Conservation (phyloP, 2,888 invertebrate genomes). For the Oscheius onirici region DNA sequence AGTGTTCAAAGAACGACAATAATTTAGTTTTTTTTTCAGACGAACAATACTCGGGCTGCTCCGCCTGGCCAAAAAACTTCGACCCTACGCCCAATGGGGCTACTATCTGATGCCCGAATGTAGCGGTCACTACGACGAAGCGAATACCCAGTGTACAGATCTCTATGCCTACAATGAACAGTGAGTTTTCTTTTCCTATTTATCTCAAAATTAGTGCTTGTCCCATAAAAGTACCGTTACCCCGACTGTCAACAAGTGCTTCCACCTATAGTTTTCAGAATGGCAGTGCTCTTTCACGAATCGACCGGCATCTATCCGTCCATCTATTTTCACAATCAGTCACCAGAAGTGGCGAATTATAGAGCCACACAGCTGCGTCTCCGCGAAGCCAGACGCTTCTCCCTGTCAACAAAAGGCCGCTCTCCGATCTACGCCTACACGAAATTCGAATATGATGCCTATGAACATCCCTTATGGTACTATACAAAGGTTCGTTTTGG, state of each 20-base stretch:
- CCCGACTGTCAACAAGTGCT: too few relatives aligned
- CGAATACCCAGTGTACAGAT: slow-evolving; percentile 16
- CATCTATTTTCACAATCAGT: slow-evolving; percentile 14
- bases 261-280: slow-evolving; percentile 15
- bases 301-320: slow-evolving; percentile 29
- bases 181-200: neutral
- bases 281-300: slow-evolving; percentile 19
- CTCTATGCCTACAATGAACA: slow-evolving; percentile 1
- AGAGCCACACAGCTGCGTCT: slow-evolving; percentile 2
- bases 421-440: slow-evolving; percentile 36
- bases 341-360: neutral
- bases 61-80: slow-evolving; percentile 40
- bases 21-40: slow-evolving; percentile 30
- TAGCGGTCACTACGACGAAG: slow-evolving; percentile 42
- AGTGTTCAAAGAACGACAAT: too few relatives aligned
- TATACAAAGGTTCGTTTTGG: slow-evolving; percentile 38
- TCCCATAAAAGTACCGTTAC: neutral
- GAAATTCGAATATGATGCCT: slow-evolving; percentile 65
- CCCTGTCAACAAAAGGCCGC: neutral
- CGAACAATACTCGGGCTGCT: slow-evolving; percentile 44
- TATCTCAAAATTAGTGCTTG: neutral
- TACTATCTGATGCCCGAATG: slow-evolving; percentile 57
- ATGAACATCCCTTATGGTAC: slow-evolving; percentile 38
- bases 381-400: slow-evolving; percentile 5
- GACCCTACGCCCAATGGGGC: slow-evolving; percentile 56